A percentile compares a stretch with the other conserved stretches of the same genome.
Conservation (phyloP, 2,888 invertebrate genomes). For the Hirtodrosophila alboralis region DNA sequence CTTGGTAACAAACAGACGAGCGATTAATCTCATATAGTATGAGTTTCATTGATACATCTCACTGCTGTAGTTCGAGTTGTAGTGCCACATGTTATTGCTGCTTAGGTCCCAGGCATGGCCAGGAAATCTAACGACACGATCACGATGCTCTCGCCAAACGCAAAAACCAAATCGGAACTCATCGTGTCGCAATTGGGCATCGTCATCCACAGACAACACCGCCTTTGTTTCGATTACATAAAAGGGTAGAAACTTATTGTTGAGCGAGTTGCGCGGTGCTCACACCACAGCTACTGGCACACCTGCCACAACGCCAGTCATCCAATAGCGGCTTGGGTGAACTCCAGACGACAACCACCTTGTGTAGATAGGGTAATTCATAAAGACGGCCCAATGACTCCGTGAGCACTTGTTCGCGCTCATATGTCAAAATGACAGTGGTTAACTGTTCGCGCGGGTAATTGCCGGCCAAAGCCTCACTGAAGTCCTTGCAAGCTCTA, state of each 20-base stretch:
- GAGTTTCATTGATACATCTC: no score
- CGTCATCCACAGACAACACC: conserved; percentile 98
- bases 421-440: conserved; percentile 97
- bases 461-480: conserved; percentile 97
- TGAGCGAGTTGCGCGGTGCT: conserved; percentile 95
- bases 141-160: conserved; percentile 98
- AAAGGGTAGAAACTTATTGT: conserved; percentile 98
- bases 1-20: no score
- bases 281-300: conserved; percentile 88
- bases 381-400: conserved; percentile 95
- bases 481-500: conserved; percentile 98
- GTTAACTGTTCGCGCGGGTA: conserved; percentile 98
- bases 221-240: conserved; percentile 99
- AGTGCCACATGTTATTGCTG: conserved; percentile 94
- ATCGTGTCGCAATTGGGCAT: conserved; percentile 98
- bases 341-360: conserved; percentile 99
- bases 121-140: conserved; percentile 98
- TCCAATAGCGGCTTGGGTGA: conserved; percentile 92
- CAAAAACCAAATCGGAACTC: conserved; percentile 99
- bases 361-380: conserved; percentile 97
- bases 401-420: conserved; percentile 96
- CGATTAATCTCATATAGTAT: no score
- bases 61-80: conserved; percentile 99
- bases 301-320: conserved; percentile 91
- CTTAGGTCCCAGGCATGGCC: conserved; percentile 98